Base-by-base conservation (phyloP, 2,888 invertebrate genomes). In the Epinotia bilunana region DNA sequence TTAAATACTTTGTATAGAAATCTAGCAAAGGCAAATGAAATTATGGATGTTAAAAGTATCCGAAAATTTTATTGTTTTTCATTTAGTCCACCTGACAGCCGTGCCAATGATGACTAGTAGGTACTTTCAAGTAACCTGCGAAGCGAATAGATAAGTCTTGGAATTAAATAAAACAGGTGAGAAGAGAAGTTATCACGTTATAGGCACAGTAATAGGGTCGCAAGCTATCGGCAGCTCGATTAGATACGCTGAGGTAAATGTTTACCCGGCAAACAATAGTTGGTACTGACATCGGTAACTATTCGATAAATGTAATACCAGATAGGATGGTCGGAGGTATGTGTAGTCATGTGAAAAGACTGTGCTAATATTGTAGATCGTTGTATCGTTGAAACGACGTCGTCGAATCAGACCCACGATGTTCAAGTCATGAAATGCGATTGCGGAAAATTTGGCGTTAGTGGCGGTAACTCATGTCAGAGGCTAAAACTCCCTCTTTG, bases 121-220 rank as follows among this genome's bases (percentile, higher is more conserved):
- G 43, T 11, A 46, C 13, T 58, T 71, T 65, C 67, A 72, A 61
- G 71, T 67, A 75, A 75, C 71, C 71, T 72, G 67, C 43, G 65
- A 13, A 16, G 49, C 53, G 23, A 53, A 77, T 78, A 79, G 74
- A 76, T 74, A 55, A 76, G 76, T 72, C 78, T 75, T 78, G 80
- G 83, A 78, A 85, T 84, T 84, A 88, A 88, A 89, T 87, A 87
- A 87, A 87, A 86, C 91, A 91, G 90, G 90, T 91, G 90, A 86
- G 87, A 84, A 88, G 88, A 90, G 87, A 83, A 88, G 84, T 72
- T 72, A 87, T 82, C 83, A 83, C 79, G 77, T 28, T 76, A 77
- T 79, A 78, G 79, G 79, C 87, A 88, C 88, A 89, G 91, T 91
- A 93, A 92, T 91, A 92, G 87, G 93, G 93, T 92, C 93, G 92